Evolutionary conservation across 2,113 vertebrate genomes (phyloP).

Genomic region (Trematocara stigmaticum): DNA sequence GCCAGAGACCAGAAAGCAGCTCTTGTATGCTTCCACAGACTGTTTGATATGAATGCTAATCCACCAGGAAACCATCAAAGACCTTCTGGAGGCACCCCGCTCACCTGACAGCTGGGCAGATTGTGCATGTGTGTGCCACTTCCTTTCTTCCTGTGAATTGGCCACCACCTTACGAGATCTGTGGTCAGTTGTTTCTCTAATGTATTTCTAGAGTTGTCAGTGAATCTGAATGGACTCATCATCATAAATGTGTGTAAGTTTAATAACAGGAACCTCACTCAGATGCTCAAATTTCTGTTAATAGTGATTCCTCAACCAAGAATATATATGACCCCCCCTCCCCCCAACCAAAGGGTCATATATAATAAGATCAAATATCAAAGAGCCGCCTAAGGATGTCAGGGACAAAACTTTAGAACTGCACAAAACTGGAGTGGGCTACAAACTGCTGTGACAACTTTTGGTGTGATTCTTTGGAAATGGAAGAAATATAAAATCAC

Average conservation of each 20-base stretch:
- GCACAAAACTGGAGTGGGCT: too few relatives aligned
- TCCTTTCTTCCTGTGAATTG: not conserved
- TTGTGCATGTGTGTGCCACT: not conserved
- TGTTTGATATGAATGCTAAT: conserved; percentile 26
- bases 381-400: too few relatives aligned
- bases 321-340: not conserved
- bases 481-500: too few relatives aligned
- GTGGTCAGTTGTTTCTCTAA: not conserved
- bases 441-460: too few relatives aligned
- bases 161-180: not conserved
- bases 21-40: not conserved
- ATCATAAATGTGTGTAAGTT: not conserved
- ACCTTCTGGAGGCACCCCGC: conserved; percentile 7
- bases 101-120: conserved; percentile 60
- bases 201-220: not conserved
- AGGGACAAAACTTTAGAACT: too few relatives aligned
- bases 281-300: not conserved
- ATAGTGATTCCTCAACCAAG: too few relatives aligned
- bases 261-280: not conserved
- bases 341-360: too few relatives aligned
- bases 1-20: not conserved
- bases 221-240: not conserved
- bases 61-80: conserved; percentile 45
- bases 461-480: too few relatives aligned
- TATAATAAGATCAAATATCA: too few relatives aligned